Percentiles rank a stretch among this genome's conserved stretches.
Evolutionary conservation across 2,888 invertebrate genomes (phyloP).

Genomic region (Hesperia comma): DNA sequence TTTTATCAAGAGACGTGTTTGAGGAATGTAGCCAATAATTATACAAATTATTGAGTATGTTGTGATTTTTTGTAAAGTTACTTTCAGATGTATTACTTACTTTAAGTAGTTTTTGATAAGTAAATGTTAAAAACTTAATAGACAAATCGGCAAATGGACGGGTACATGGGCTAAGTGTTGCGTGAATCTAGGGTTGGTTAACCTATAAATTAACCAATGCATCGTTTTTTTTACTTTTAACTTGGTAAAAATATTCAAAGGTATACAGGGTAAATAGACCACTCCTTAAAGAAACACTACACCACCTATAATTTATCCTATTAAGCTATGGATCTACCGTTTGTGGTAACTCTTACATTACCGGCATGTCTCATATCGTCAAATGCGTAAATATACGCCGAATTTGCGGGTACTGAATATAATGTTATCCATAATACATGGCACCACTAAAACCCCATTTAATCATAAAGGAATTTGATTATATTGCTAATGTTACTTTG

Average conservation of each 20-base stretch:
- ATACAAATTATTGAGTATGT: constrained; percentile 62
- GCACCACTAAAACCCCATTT: not conserved
- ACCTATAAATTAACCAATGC: not conserved
- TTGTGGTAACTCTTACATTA: not conserved
- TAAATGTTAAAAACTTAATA: constrained; percentile 67
- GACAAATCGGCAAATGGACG: constrained; percentile 66
- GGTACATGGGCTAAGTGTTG: constrained; percentile 52
- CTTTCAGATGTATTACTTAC: constrained; percentile 70
- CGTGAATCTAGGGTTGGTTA: not conserved
- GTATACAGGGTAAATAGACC: constrained; percentile 78
- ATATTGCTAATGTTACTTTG: not conserved
- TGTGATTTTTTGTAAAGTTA: constrained; percentile 80
- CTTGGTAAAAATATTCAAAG: constrained; percentile 46
- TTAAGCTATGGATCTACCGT: not conserved
- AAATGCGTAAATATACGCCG: not conserved
- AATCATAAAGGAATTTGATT: not conserved
- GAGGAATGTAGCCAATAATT: constrained; percentile 58
- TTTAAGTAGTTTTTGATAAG: constrained; percentile 83
- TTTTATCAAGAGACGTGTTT: constrained; percentile 67
- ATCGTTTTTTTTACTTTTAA: not conserved
- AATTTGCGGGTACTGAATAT: not conserved
- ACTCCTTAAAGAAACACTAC: constrained; percentile 19
- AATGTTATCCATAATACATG: not conserved
- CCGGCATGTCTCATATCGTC: not conserved
- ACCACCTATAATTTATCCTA: not conserved